Percentiles rank a stretch among this genome's conserved stretches.
Conservation (phyloP, 2,888 invertebrate genomes). For the Euproctis similis region DNA sequence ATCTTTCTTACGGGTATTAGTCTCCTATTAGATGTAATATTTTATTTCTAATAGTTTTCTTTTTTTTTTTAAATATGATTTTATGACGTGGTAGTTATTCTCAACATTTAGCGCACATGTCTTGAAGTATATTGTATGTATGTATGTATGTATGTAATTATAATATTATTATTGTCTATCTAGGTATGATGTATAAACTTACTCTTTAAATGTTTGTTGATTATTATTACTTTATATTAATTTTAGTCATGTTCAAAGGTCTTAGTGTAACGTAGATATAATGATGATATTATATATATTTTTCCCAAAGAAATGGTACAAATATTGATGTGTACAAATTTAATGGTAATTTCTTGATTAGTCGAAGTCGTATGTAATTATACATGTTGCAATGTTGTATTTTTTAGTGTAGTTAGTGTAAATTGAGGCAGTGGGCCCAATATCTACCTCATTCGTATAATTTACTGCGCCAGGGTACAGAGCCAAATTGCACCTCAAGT, state of each 20-base stretch:
- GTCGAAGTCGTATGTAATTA: conserved; percentile 58
- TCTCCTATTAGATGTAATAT: conserved; percentile 72
- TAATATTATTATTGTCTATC: too few relatives aligned
- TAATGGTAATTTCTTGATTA: conserved; percentile 53
- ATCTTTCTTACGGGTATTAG: conserved; percentile 77
- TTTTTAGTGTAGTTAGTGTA: conserved; percentile 60
- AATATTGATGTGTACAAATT: conserved; percentile 71
- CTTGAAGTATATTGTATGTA: conserved; percentile 36
- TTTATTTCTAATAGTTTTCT: conserved; percentile 62
- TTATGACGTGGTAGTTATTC: conserved; percentile 42
- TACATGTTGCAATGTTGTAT: conserved; percentile 70
- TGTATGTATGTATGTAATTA: conserved; percentile 45
- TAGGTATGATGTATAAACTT: conserved; percentile 39
- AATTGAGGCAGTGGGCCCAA: conserved; percentile 57
- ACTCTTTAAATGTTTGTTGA: conserved; percentile 59
- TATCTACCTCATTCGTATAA: conserved; percentile 65
- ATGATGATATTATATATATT: conserved; percentile 55
- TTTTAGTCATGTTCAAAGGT: conserved; percentile 57
- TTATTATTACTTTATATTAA: conserved; percentile 72
- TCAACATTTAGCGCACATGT: conserved; percentile 57
- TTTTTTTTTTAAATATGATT: conserved; percentile 51
- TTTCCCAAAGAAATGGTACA: conserved; percentile 76
- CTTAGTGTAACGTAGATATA: conserved; percentile 40
- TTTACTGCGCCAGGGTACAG: conserved; percentile 59
- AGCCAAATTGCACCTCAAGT: conserved; percentile 70